A percentile compares a stretch with the other conserved stretches of the same genome.
These are phyloP conservation scores for Scaptomyza cyrtandrae DNA, from an alignment of 2,888 invertebrate genomes.

Conservation along the genomic window DNA sequence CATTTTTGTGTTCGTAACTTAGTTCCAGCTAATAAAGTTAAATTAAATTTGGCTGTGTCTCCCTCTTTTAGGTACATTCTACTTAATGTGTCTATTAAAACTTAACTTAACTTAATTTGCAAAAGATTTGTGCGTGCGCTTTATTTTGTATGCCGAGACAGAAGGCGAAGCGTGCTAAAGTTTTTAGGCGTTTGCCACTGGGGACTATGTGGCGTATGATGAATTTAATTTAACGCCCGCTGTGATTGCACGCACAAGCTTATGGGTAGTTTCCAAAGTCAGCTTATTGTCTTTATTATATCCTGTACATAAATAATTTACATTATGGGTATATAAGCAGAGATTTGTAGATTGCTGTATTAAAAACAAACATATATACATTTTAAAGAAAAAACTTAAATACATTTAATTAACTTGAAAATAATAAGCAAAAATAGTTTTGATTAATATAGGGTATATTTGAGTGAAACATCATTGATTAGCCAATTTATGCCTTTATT, in stretches of 20 bases:
- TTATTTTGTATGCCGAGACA: slow-evolving; percentile 65
- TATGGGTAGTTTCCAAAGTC: slow-evolving; percentile 14
- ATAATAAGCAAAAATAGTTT: background rate
- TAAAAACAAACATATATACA: background rate
- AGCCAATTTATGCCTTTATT: background rate
- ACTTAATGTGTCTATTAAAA: slow-evolving; percentile 55
- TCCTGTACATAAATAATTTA: background rate
- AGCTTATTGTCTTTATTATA: slow-evolving; percentile 27
- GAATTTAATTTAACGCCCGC: slow-evolving; percentile 52
- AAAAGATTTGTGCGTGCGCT: slow-evolving; percentile 58
- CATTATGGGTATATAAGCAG: background rate
- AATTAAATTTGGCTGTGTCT: slow-evolving; percentile 30
- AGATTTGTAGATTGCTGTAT: background rate
- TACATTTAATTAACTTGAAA: background rate
- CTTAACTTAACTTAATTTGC: slow-evolving; percentile 67
- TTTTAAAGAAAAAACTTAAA: background rate
- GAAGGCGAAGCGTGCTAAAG: slow-evolving; percentile 46
- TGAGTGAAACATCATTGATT: background rate
- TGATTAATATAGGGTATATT: background rate
- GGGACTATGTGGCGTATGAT: slow-evolving; percentile 62
- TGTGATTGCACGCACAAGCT: slow-evolving; percentile 7
- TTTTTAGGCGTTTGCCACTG: slow-evolving; percentile 36
- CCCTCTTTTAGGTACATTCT: slow-evolving; percentile 23
- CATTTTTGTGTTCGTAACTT: slow-evolving; percentile 1
- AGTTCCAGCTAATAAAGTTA: slow-evolving; percentile 8